Evolutionary conservation across 2,113 vertebrate species (phyloP).

Genomic region (Colaptes auratus): DNA sequence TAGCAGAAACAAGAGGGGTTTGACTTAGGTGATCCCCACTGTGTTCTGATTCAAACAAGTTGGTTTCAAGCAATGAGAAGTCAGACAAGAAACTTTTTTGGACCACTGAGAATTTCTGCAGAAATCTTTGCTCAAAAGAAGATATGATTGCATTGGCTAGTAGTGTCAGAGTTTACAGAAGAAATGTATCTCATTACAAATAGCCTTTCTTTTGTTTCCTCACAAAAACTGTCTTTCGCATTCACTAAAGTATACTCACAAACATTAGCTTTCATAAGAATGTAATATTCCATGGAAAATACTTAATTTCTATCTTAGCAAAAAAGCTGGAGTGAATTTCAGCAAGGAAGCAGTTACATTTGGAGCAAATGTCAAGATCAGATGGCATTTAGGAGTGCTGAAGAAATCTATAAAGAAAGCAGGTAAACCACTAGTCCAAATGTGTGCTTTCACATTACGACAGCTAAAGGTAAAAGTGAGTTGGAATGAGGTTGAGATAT

Average conservation of each 20-base stretch:
- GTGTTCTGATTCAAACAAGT: not conserved
- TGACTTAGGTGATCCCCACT: not conserved
- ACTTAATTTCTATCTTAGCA: not conserved
- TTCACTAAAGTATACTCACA: not conserved
- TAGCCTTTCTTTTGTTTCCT: too few species aligned
- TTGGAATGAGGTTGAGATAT: not conserved
- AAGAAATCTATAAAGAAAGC: slow-evolving; percentile 16
- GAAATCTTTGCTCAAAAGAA: not conserved
- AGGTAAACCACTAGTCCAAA: not conserved
- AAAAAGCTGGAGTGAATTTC: not conserved
- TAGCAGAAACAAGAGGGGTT: not conserved
- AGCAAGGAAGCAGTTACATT: not conserved
- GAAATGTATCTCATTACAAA: not conserved
- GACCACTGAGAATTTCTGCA: not conserved
- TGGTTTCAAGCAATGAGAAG: not conserved
- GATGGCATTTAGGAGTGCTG: not conserved
- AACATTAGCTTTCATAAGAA: not conserved
- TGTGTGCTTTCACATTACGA: not conserved
- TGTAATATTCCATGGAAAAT: not conserved
- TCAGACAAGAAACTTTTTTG: not conserved
- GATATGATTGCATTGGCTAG: not conserved
- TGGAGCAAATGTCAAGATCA: not conserved
- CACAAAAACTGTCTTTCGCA: too few species aligned
- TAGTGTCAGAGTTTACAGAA: not conserved
- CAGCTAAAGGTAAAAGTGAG: not conserved